A percentile compares a stretch with the other conserved stretches of the same genome.
Evolutionary conservation across 2,797 vertebrate genomes (phyloP).

Genomic region (Takifugu rubripes): DNA sequence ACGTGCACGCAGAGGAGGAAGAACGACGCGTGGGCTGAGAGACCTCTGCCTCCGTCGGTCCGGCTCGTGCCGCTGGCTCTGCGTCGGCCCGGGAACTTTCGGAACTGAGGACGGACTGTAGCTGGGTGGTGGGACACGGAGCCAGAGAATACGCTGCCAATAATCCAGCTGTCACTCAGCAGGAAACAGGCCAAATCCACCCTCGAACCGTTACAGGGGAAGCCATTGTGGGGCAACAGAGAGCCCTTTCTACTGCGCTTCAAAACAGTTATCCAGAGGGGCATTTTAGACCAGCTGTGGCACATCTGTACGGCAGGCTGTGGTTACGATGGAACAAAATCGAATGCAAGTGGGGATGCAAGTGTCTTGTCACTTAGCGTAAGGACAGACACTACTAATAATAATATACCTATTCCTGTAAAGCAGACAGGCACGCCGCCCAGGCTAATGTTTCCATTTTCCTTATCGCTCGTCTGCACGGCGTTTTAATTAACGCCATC

Average conservation of each 20-base stretch:
- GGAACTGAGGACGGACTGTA: slow-evolving; percentile 30
- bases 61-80: slow-evolving; percentile 40
- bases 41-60: slow-evolving; percentile 39
- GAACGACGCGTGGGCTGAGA: slow-evolving; percentile 47
- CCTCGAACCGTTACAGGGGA: slow-evolving; percentile 31
- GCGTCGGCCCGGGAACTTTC: slow-evolving; percentile 31
- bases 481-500: slow-evolving; percentile 63
- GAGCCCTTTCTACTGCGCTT: too few relatives aligned
- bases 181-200: slow-evolving; percentile 32
- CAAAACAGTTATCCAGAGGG: too few relatives aligned
- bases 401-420: slow-evolving; percentile 14
- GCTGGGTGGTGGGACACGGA: slow-evolving; percentile 24
- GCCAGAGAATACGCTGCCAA: slow-evolving; percentile 45
- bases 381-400: background rate
- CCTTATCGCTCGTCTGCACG: slow-evolving; percentile 49
- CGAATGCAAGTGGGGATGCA: background rate
- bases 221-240: slow-evolving; percentile 16
- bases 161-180: slow-evolving; percentile 48
- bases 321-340: background rate
- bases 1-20: slow-evolving; percentile 19
- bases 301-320: too few relatives aligned
- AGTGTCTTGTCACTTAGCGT: too few relatives aligned
- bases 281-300: too few relatives aligned
- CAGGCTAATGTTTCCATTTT: slow-evolving; percentile 42
- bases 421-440: slow-evolving; percentile 22